Evolutionary conservation across 1,140 invertebrate genomes (phyloP).

Genomic region (Drosophila nigromelanica): DNA sequence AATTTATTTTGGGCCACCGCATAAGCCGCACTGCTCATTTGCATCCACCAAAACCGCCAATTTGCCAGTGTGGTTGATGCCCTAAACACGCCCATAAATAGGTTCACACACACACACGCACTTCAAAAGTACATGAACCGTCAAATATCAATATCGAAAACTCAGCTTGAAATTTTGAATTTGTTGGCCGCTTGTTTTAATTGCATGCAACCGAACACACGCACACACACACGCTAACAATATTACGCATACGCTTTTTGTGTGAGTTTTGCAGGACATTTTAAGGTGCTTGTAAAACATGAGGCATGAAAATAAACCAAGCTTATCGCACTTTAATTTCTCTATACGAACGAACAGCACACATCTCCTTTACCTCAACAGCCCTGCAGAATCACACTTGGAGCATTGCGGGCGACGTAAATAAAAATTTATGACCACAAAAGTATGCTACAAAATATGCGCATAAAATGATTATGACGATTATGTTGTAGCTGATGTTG

Average conservation of each 20-base stretch:
- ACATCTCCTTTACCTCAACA: background rate
- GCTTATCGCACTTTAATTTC: constrained; percentile 76
- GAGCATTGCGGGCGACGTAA: constrained; percentile 64
- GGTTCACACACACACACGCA: background rate
- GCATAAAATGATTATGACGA: constrained; percentile 82
- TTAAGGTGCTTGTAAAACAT: constrained; percentile 51
- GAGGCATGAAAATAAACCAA: constrained; percentile 59
- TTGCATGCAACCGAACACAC: constrained; percentile 21
- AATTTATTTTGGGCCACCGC: constrained; percentile 65
- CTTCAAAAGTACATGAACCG: constrained; percentile 4
- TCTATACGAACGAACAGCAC: constrained; percentile 19
- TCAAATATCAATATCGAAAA: constrained; percentile 28
- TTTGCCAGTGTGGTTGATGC: constrained; percentile 53
- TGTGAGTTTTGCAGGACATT: constrained; percentile 27
- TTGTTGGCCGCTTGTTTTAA: constrained; percentile 20
- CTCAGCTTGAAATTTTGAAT: constrained; percentile 19
- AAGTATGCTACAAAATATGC: constrained; percentile 75
- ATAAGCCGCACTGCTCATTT: constrained; percentile 65
- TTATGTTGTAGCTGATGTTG: constrained; percentile 53
- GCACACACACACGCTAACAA: background rate
- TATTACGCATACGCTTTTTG: background rate
- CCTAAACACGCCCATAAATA: constrained; percentile 28
- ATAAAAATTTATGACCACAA: constrained; percentile 78
- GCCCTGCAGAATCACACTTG: constrained; percentile 46
- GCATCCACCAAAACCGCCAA: constrained; percentile 76